A percentile compares a stretch with the other conserved stretches of the same genome.
Conservation (phyloP, 92 coral and sea anemone species). For the Phenganax stokvisi region DNA sequence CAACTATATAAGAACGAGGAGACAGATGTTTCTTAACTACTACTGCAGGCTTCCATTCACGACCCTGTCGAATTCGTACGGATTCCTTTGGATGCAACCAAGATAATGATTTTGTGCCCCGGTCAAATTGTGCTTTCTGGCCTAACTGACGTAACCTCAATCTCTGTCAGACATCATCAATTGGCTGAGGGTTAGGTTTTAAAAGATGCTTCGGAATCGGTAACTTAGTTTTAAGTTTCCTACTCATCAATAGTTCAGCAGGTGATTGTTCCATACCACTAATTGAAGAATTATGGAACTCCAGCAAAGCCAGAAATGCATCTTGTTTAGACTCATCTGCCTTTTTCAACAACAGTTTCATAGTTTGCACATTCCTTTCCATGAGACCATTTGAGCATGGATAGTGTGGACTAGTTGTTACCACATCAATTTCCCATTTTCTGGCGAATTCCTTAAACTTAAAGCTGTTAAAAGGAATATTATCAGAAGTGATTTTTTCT, state of each 20-base stretch:
- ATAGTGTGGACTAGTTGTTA: conserved; percentile 43
- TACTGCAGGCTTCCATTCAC: conserved; percentile 37
- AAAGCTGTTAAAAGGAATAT: conserved; percentile 47
- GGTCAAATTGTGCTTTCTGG: conserved; percentile 40
- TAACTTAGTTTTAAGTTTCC: conserved; percentile 43
- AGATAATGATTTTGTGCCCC: conserved; percentile 28
- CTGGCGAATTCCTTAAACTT: conserved; percentile 45
- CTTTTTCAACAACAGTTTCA: conserved; percentile 37
- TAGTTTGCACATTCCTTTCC: conserved; percentile 42
- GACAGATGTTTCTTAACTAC: conserved; percentile 30
- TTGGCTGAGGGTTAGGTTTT: not conserved
- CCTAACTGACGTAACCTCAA: conserved; percentile 27
- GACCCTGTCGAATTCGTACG: conserved; percentile 34
- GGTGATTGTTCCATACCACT: conserved; percentile 48
- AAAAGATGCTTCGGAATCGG: conserved; percentile 44
- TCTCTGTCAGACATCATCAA: conserved; percentile 24
- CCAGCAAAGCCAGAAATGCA: conserved; percentile 46
- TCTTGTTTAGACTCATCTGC: conserved; percentile 43
- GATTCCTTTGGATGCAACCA: conserved; percentile 30
- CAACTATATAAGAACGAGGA: conserved; percentile 38
- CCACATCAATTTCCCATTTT: conserved; percentile 45
- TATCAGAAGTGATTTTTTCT: conserved; percentile 47
- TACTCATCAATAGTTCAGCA: conserved; percentile 42
- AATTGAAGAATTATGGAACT: conserved; percentile 42
- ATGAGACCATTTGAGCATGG: conserved; percentile 44